phyloP scores from a whole-genome alignment of 1,140 invertebrate genomes.

The Drosophila lini region DNA sequence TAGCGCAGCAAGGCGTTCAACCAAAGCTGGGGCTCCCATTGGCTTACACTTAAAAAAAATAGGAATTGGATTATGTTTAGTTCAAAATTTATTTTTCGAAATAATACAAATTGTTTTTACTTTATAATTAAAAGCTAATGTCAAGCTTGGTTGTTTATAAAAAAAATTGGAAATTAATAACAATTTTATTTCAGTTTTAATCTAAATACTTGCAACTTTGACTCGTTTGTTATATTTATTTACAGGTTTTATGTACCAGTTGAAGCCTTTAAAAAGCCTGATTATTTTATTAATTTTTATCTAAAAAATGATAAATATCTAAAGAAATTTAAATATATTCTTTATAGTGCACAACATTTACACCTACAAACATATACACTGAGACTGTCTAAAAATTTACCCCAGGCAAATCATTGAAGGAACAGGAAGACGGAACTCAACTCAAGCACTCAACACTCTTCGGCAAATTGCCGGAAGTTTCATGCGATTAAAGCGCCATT shows the following conservation, averaged over 20 bases:
- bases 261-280: too few relatives aligned
- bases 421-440: slow-evolving; percentile 31
- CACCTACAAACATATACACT: not conserved
- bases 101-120: not conserved
- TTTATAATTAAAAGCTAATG: not conserved
- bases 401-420: slow-evolving; percentile 61
- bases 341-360: slow-evolving; percentile 8
- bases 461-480: slow-evolving; percentile 79
- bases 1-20: slow-evolving; percentile 74
- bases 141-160: too few relatives aligned
- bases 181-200: too few relatives aligned
- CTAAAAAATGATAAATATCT: not conserved
- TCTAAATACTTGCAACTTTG: too few relatives aligned
- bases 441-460: slow-evolving; percentile 69
- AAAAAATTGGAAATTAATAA: too few relatives aligned
- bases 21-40: slow-evolving; percentile 31
- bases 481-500: slow-evolving; percentile 79
- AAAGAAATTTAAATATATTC: not conserved
- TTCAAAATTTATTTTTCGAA: not conserved
- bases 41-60: slow-evolving; percentile 7
- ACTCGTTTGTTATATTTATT: too few relatives aligned
- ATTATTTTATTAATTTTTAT: too few relatives aligned
- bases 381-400: slow-evolving; percentile 32
- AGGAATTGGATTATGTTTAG: not conserved
- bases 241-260: too few relatives aligned